Evolutionary conservation across 1,140 invertebrate species (phyloP), one percentile per base, ranked within the genome.

Genomic region (Aphis craccivora): DNA sequence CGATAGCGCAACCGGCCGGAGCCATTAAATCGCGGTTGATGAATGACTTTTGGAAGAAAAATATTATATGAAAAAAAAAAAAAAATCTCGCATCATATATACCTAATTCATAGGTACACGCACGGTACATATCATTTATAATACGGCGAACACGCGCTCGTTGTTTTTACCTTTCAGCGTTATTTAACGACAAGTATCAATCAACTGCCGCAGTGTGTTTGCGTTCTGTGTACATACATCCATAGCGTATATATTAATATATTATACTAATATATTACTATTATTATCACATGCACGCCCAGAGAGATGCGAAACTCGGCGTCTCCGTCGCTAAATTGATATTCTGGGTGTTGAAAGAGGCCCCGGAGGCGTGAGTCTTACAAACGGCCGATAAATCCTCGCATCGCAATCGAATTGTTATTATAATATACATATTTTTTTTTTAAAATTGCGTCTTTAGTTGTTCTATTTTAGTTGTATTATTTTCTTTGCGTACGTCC

Each of bases 31-130:
- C 48, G 86, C 67, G 20, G 18, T 40, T 84, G 76, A 92, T 51
- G 91, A 84, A 83, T 92, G 53, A 84, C 91, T 48, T 67, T 92
- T 60, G 76, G 90, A 48, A 45, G 45, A 81, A 67, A 91, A 45
- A 48, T 45, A 43, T 9, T 40, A 40, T 40, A 40, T 2, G 3
- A 40, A 40, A 40, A 40, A 35, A 22, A n/a, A 43, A 60, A 60
- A 55, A 30, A 30, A 67, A 67, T n/a, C 60, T 30, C 11, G 6
- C 60, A 67, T n/a, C 20, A 22, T 53, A 23, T 53, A n/a, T n/a
- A n/a, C n/a, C n/a, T n/a, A 23, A 22, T 53, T 7, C 23, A n/a
- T 60, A 67, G 30, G 30, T n/a, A n/a, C 30, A 67, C 14, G 60
- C 60, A 67, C 60, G 60, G 30, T n/a, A 25, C 11, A 67, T n/a